Base-by-base conservation (phyloP, 2,113 vertebrate species). In the Neogale vison region DNA sequence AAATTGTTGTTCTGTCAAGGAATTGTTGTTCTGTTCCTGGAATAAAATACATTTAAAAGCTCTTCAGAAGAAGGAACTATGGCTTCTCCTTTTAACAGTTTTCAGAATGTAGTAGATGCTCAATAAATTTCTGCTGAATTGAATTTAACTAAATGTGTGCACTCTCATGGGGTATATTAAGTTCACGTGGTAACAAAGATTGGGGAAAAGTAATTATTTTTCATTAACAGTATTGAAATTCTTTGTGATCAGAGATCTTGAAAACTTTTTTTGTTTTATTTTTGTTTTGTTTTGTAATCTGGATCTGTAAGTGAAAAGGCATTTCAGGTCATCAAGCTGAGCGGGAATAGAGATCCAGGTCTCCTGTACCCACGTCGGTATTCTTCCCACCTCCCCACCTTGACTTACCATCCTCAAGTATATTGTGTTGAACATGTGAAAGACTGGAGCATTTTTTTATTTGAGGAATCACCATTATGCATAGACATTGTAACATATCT, bases 221-320 rank as follows among this genome's bases (percentile, higher is more conserved):
- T 29, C 39, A 52, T 29, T 59, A 47, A 96, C 26, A 80, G 9
- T 97, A 74, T 84, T 94, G 96, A 81, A 95, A 90, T 93, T 87
- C 69, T 94, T 90, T 63, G 13, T 94, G 52, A 67, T 95, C 29
- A 92, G n/a, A 9, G 21, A 47, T 76, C 57, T 88, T 93, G 69
- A 90, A 82, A 96, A 86, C 67, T 61, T 69, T 67, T 69, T 69
- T 69, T n/a, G 67, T 69, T 69, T 17, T 34, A 42, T 42, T 80
- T 93, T 74, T 50, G 47, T 80, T 93, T 97, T 74, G n/a, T 72
- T 80, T 96, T 84, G 15, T 93, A 63, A 63, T 84, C 47, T 50
- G 45, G 18, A 91, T 50, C 94, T 83, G 55, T 52, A 85, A 93
- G 26, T 65, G 45, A 31, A 96, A 59, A 36, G 13, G 42, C 12